These are phyloP conservation scores for Noturus placidus DNA, from an alignment of 2,113 vertebrate species.

Conservation along the genomic window DNA sequence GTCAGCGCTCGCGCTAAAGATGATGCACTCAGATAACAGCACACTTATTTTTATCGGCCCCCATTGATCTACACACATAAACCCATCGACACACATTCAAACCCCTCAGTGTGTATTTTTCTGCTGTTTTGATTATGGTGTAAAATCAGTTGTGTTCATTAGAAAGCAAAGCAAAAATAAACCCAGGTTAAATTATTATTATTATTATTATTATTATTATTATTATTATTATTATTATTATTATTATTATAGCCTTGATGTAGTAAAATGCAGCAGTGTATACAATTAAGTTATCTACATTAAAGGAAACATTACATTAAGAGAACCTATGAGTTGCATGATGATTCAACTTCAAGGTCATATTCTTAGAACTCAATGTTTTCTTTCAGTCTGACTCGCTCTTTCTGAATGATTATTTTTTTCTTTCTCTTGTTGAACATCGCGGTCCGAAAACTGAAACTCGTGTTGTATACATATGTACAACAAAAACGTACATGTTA, in stretches of 20 bases:
- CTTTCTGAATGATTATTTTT: neutral
- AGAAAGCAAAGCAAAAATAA: neutral
- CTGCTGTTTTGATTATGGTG: neutral
- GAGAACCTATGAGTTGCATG: neutral
- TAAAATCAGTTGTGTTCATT: neutral
- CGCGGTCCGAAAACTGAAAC: neutral
- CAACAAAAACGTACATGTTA: neutral
- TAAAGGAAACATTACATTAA: neutral
- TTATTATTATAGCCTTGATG: neutral
- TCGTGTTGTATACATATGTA: neutral
- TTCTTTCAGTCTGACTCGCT: slow-evolving; percentile 5
- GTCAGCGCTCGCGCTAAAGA: slow-evolving; percentile 51
- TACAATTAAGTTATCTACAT: neutral
- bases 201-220: neutral
- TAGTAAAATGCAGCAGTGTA: neutral
- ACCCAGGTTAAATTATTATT: neutral
- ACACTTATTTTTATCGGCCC: slow-evolving; percentile 45
- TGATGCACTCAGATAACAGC: slow-evolving; percentile 63
- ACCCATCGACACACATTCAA: neutral
- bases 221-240: neutral
- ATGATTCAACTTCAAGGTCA: slow-evolving; percentile 21
- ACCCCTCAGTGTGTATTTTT: neutral
- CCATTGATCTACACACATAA: slow-evolving; percentile 29
- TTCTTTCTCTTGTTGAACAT: neutral
- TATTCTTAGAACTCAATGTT: neutral